Conservation (phyloP, 2,888 invertebrate species). For the Agonum fuliginosum region DNA sequence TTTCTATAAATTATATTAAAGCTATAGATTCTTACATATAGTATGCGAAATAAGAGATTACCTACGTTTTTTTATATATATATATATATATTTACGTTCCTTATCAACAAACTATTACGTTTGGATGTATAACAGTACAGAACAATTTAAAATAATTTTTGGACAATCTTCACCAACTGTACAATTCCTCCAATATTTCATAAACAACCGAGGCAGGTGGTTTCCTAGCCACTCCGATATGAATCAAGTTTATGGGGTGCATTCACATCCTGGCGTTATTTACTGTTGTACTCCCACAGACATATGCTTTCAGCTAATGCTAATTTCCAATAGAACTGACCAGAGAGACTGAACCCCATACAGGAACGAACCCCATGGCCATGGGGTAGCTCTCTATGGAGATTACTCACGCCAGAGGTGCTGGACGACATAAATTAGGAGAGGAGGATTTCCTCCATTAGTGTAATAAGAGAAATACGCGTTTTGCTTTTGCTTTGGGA, state of each 20-base stretch:
- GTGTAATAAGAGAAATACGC: too few species aligned
- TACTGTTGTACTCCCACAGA: slow-evolving; percentile 38
- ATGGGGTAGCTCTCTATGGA: slow-evolving; percentile 48
- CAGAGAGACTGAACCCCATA: not conserved
- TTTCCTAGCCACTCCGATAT: slow-evolving; percentile 21
- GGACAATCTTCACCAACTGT: too few species aligned
- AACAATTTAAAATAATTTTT: not conserved
- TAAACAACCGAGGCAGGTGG: slow-evolving; percentile 9
- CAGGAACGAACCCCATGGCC: not conserved
- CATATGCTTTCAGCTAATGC: slow-evolving; percentile 59
- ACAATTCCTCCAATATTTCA: too few species aligned
- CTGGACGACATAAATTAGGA: too few species aligned
- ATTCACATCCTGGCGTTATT: slow-evolving; percentile 38
- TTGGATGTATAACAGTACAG: not conserved
- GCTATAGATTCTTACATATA: too few species aligned
- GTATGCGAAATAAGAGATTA: too few species aligned
- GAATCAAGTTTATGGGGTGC: slow-evolving; percentile 51
- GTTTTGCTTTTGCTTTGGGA: too few species aligned
- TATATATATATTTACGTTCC: too few species aligned
- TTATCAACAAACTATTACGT: too few species aligned
- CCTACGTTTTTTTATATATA: too few species aligned
- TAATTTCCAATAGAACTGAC: slow-evolving; percentile 54
- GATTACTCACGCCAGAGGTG: slow-evolving; percentile 55
- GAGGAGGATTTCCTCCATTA: too few species aligned
- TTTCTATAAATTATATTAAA: too few species aligned